These are phyloP conservation scores for Atherinomorus stipes DNA, from an alignment of 2,113 vertebrate genomes.

Conservation along the genomic window DNA sequence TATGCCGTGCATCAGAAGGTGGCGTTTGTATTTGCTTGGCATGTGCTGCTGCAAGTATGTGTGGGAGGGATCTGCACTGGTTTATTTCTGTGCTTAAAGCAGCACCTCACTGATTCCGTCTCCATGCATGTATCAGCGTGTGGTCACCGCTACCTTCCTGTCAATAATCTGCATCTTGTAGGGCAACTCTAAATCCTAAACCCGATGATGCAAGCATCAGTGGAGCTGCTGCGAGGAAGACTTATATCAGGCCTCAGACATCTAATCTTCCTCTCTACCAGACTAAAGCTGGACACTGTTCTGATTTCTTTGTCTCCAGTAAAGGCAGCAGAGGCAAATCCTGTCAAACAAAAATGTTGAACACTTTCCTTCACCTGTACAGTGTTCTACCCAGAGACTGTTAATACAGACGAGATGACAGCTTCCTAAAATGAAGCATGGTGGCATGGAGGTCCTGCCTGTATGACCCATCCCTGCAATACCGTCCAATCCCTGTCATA, in stretches of 20 bases:
- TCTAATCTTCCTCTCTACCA: conserved; percentile 12
- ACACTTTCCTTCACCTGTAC: background rate
- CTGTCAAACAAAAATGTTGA: background rate
- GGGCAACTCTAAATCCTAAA: conserved; percentile 29
- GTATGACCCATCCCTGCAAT: too few relatives aligned
- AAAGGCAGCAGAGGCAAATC: background rate
- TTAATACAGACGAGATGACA: background rate
- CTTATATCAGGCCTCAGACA: conserved; percentile 22
- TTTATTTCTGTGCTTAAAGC: conserved; percentile 32
- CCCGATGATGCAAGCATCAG: conserved; percentile 30
- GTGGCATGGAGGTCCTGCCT: background rate
- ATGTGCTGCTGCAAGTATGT: conserved; percentile 16
- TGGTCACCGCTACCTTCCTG: background rate
- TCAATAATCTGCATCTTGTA: conserved; percentile 24
- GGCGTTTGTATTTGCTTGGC: conserved; percentile 27
- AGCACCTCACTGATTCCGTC: conserved; percentile 4
- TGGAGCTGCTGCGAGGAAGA: conserved; percentile 8
- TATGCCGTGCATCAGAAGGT: conserved; percentile 13
- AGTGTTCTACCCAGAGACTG: background rate
- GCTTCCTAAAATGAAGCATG: background rate
- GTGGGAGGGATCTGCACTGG: conserved; percentile 29
- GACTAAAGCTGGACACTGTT: background rate
- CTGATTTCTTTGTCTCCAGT: conserved; percentile 4
- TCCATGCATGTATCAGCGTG: conserved; percentile 1
- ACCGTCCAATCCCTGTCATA: too few relatives aligned